A percentile compares a stretch with the other conserved stretches of the same genome.
Conservation (phyloP, 2,113 vertebrate species). For the Scomber colias region DNA sequence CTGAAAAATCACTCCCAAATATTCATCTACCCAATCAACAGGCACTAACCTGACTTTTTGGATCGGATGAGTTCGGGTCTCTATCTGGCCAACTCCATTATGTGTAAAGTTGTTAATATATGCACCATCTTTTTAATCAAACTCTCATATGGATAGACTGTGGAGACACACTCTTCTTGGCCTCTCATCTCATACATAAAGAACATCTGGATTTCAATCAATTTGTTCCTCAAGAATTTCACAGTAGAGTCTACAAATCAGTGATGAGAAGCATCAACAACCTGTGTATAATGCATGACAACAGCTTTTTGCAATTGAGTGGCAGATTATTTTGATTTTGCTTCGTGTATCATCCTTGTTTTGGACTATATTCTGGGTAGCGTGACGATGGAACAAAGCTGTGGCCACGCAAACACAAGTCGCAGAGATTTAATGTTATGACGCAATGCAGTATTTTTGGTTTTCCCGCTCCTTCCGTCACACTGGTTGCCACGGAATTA, state of each 20-base stretch:
- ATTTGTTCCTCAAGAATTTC: constrained; percentile 24
- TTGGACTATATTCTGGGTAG: constrained; percentile 12
- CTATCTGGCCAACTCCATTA: neutral
- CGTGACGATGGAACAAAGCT: constrained; percentile 16
- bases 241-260: constrained; percentile 8
- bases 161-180: constrained; percentile 3
- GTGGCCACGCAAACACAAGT: constrained; percentile 49
- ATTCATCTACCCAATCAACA: neutral
- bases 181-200: constrained; percentile 9
- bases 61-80: neutral
- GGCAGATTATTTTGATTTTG: constrained; percentile 25
- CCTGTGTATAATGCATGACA: constrained; percentile 15
- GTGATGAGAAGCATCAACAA: constrained; percentile 26
- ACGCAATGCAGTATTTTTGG: constrained; percentile 73
- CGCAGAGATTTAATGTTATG: constrained; percentile 54
- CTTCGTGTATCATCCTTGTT: constrained; percentile 2
- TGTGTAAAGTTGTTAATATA: constrained; percentile 11
- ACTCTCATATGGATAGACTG: constrained; percentile 10
- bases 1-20: neutral
- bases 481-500: constrained; percentile 72
- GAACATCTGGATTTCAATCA: constrained; percentile 51
- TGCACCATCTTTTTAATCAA: constrained; percentile 27
- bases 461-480: constrained; percentile 50
- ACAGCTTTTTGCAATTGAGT: neutral
- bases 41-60: no score